These are phyloP conservation scores for Pterobdella sp. DNA, from an alignment of 2,888 invertebrate species.

Conservation along the genomic window DNA sequence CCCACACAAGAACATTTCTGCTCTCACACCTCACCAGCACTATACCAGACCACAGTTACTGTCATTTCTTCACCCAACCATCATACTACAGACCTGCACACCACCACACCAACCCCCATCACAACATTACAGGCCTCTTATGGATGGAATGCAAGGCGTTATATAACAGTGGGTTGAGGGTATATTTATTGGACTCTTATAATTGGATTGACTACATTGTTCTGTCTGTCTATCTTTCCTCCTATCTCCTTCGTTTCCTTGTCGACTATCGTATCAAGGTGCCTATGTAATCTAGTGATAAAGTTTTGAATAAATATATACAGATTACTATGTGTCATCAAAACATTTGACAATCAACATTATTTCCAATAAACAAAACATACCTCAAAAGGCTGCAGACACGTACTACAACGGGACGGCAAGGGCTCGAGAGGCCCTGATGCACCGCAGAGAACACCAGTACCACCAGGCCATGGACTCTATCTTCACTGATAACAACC, in stretches of 20 bases:
- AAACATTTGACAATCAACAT: too few relatives aligned
- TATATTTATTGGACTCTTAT: constrained; percentile 49
- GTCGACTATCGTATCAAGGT: constrained; percentile 48
- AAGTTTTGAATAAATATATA: too few relatives aligned
- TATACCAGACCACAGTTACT: neutral
- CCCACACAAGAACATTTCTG: neutral
- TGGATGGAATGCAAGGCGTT: constrained; percentile 52
- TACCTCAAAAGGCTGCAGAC: constrained; percentile 42
- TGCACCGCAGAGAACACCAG: constrained; percentile 24
- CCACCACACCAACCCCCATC: neutral
- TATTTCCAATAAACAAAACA: too few relatives aligned
- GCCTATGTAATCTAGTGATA: neutral
- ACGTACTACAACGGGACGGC: constrained; percentile 45
- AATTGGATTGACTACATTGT: constrained; percentile 50
- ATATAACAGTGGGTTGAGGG: constrained; percentile 47
- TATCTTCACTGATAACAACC: constrained; percentile 39
- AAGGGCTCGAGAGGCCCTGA: constrained; percentile 41
- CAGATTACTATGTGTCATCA: too few relatives aligned
- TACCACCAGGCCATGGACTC: constrained; percentile 31
- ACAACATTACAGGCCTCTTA: constrained; percentile 43
- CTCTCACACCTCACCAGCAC: neutral
- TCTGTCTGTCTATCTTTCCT: constrained; percentile 49
- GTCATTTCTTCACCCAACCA: neutral
- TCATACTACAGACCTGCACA: neutral
- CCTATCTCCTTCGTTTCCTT: constrained; percentile 49